Evolutionary conservation across 2,888 invertebrate genomes (phyloP), one percentile per base, ranked within the genome.

Genomic region (Pyrgus malvae): DNA sequence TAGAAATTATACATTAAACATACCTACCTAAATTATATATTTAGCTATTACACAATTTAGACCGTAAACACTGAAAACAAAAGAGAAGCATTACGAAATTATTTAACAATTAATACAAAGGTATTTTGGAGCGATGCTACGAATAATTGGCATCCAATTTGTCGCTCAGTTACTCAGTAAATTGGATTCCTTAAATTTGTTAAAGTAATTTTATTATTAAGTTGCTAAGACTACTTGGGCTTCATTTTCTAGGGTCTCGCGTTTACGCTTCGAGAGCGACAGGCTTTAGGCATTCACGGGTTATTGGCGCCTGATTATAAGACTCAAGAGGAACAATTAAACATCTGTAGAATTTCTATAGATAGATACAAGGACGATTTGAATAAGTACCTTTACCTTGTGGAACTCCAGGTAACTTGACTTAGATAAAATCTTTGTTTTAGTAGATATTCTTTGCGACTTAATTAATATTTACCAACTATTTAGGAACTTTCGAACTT

Each of bases 351-450:
- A 81, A 95, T 96, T 70, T 98, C 98, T 61, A 93, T 99, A 50
- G 93, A 95, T 77, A 93, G 97, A 68, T 97, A 98, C 73, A 93
- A 95, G 59, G 96, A 97, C 74, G 96, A 98, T 78, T 90, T 99
- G 51, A 98, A 98, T 85, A 97, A 98, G 83, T 99, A 98, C 83
- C 94, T 99, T 67, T 99, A 98, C 83, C 93, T 99, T 67, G 95
- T 96, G 70, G 97, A 97, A 89, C 91, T 96, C 74, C 95, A 95
- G 92, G 94, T 64, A 55, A 56, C 16, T 44, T 12, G 17, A 29
- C n/a, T 41, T 27, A 29, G 7, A 8, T 16, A 17, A 16, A 9
- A 27, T 19, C n/a, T n/a, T n/a, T n/a, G n/a, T n/a, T n/a, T n/a
- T n/a, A n/a, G n/a, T n/a, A n/a, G n/a, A n/a, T n/a, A n/a, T n/a